Percentiles rank a stretch among this genome's conserved stretches.
These are phyloP conservation scores for Periophthalmus magnuspinnatus DNA, from an alignment of 2,797 vertebrate species.

Conservation along the genomic window DNA sequence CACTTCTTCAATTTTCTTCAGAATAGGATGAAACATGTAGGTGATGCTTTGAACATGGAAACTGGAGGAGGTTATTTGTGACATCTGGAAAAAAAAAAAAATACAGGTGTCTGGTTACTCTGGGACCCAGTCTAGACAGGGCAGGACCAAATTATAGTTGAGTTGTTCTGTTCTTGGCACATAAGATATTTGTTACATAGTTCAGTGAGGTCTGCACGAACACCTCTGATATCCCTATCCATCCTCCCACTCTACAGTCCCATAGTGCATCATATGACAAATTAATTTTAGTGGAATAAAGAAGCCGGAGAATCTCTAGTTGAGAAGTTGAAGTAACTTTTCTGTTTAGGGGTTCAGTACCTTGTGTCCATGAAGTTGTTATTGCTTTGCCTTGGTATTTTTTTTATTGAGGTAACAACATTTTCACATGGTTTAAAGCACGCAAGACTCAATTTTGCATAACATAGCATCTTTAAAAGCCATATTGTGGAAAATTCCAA, in stretches of 20 bases:
- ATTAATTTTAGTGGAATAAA: conserved; percentile 43
- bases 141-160: conserved; percentile 27
- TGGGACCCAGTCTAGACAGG: conserved; percentile 25
- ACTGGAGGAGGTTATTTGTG: not conserved
- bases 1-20: not conserved
- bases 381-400: too few species aligned
- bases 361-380: too few species aligned
- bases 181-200: conserved; percentile 42
- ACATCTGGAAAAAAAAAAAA: conserved; percentile 1
- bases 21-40: not conserved
- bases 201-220: conserved; percentile 32
- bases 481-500: not conserved
- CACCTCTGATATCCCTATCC: conserved; percentile 42
- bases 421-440: too few species aligned
- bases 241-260: conserved; percentile 10
- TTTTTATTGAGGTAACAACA: too few species aligned
- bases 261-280: conserved; percentile 45
- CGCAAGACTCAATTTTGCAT: too few species aligned
- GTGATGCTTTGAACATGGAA: not conserved
- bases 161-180: conserved; percentile 31
- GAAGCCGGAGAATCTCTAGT: too few species aligned
- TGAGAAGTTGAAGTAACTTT: too few species aligned
- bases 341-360: too few species aligned
- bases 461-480: too few species aligned
- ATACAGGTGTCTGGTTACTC: conserved; percentile 17